phyloP scores from a whole-genome alignment of 2,888 invertebrate species.

The Scaptomyza caliginosa region DNA sequence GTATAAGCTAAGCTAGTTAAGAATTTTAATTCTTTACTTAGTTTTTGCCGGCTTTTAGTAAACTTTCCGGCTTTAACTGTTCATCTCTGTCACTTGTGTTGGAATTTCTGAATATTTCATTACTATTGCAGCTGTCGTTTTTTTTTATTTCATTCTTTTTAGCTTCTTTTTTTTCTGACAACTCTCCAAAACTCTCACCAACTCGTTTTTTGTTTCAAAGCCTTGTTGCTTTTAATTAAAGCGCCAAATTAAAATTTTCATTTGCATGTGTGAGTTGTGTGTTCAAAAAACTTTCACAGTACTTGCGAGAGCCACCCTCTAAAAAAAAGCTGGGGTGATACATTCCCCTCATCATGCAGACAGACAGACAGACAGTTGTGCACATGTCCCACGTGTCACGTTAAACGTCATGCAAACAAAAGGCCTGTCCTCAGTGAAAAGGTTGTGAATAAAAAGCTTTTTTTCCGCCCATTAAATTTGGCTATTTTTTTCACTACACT shows the following conservation, averaged over 20 bases:
- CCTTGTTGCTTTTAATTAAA: slow-evolving; percentile 73
- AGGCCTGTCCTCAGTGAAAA: slow-evolving; percentile 57
- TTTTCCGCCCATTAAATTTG: slow-evolving; percentile 70
- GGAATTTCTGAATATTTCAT: slow-evolving; percentile 25
- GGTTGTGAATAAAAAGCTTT: slow-evolving; percentile 63
- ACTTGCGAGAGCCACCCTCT: slow-evolving; percentile 6
- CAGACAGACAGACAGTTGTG: slow-evolving; percentile 40
- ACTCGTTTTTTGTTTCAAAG: slow-evolving; percentile 45
- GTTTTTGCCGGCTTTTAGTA: neutral
- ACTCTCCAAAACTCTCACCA: slow-evolving; percentile 14
- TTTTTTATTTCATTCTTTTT: neutral
- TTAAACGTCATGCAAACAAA: slow-evolving; percentile 75
- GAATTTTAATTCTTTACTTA: neutral
- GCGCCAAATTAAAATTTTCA: slow-evolving; percentile 68
- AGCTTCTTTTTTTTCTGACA: neutral
- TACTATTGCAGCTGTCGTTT: slow-evolving; percentile 14
- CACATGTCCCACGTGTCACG: slow-evolving; percentile 74
- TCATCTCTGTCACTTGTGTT: slow-evolving; percentile 3
- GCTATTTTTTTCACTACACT: slow-evolving; percentile 14
- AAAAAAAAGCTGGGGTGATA: no score
- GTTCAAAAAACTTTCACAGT: slow-evolving; percentile 53
- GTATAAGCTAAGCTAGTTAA: neutral
- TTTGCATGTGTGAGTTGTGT: slow-evolving; percentile 22
- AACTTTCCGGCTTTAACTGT: neutral
- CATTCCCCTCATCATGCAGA: slow-evolving; percentile 28